A percentile compares a stretch with the other conserved stretches of the same genome.
These are phyloP conservation scores for Noctuana brunneofusca DNA, from an alignment of 2,888 invertebrate genomes.

Conservation along the genomic window DNA sequence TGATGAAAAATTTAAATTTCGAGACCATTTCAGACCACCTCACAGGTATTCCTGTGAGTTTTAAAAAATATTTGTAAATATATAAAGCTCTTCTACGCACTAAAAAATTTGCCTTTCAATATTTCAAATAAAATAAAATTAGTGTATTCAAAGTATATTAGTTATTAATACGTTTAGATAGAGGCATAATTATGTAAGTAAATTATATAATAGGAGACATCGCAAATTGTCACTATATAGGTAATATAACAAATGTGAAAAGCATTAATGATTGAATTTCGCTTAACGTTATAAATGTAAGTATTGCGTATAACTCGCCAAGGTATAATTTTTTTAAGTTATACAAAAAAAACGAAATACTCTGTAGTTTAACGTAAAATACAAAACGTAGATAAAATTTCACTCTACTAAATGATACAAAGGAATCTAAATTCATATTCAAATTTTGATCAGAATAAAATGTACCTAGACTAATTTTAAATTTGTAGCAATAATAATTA, in stretches of 20 bases:
- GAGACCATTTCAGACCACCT: too few species aligned
- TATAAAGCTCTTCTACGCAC: too few species aligned
- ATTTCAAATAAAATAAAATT: too few species aligned
- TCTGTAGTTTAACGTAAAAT: slow-evolving; percentile 15
- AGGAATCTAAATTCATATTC: slow-evolving; percentile 27
- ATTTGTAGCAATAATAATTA: slow-evolving; percentile 27
- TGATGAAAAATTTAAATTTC: too few species aligned
- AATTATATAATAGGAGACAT: slow-evolving; percentile 14
- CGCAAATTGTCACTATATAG: slow-evolving; percentile 23
- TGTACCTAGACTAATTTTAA: slow-evolving; percentile 33
- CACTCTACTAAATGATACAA: slow-evolving; percentile 28
- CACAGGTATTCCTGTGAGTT: too few species aligned
- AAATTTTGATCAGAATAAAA: slow-evolving; percentile 27
- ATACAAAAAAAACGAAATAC: slow-evolving; percentile 9
- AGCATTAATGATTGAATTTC: slow-evolving; percentile 25
- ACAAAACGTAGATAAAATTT: slow-evolving; percentile 18
- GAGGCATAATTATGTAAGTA: too few species aligned
- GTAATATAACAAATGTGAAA: slow-evolving; percentile 20
- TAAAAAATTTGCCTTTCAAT: too few species aligned
- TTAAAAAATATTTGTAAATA: too few species aligned
- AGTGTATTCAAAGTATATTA: too few species aligned
- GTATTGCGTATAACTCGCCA: slow-evolving; percentile 23
- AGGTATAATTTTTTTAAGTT: slow-evolving; percentile 18
- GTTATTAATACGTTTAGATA: too few species aligned
- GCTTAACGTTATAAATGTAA: slow-evolving; percentile 32